Evolutionary conservation across 2,888 invertebrate genomes (phyloP).

Genomic region (Andrena bicolor): DNA sequence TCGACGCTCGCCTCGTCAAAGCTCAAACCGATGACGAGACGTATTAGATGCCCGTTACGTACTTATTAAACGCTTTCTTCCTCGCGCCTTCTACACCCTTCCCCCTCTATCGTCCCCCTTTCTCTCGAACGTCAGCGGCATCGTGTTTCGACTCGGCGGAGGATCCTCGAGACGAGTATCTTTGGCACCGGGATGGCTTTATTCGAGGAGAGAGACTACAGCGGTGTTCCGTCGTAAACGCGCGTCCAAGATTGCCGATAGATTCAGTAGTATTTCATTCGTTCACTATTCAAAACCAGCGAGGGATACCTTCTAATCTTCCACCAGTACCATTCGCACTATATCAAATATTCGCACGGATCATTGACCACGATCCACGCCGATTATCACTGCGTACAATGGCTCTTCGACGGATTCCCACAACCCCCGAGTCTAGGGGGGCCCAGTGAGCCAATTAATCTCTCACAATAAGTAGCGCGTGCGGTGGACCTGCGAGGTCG

Average conservation of each 20-base stretch:
- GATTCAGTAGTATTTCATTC: no score
- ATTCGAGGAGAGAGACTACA: neutral
- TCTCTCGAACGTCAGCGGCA: neutral
- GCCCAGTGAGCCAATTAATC: conserved; percentile 81
- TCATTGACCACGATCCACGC: conserved; percentile 32
- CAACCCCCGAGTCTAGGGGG: conserved; percentile 32
- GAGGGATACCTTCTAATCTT: neutral
- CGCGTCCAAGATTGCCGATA: neutral
- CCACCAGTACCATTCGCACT: neutral
- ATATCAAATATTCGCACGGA: conserved; percentile 29
- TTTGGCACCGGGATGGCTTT: conserved; percentile 14
- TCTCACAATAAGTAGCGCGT: conserved; percentile 79
- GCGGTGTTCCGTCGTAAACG: neutral
- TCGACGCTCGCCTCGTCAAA: conserved; percentile 50
- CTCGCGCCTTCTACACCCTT: no score
- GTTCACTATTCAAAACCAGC: neutral
- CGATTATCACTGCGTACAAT: conserved; percentile 22
- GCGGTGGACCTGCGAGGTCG: conserved; percentile 64
- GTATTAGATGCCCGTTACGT: conserved; percentile 57
- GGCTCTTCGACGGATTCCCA: conserved; percentile 46
- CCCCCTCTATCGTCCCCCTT: neutral
- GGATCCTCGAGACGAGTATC: conserved; percentile 32
- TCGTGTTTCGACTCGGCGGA: conserved; percentile 25
- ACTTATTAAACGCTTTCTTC: conserved; percentile 57
- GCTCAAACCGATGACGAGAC: conserved; percentile 45